Evolutionary conservation across 2,888 invertebrate genomes (phyloP), one percentile per base, ranked within the genome.

Genomic region (Trachelus troglodyta): DNA sequence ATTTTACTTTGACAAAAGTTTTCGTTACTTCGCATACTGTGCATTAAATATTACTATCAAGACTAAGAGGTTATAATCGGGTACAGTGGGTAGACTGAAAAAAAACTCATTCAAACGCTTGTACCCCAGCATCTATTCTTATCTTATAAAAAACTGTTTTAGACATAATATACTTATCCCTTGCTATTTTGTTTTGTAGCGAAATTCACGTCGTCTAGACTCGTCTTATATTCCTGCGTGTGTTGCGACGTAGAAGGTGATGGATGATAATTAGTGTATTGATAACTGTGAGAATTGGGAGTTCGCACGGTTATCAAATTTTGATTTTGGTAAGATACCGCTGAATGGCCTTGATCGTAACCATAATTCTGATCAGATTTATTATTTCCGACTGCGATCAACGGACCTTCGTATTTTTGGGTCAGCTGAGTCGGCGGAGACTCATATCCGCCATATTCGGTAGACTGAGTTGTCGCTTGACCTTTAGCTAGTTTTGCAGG

Each of bases 381-480:
- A 11, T 82, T 81, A 3, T 80, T 86, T 4, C 40, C 81, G 9
- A 30, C 71, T 56, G 82, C 82, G 30, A 75, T 73, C 35, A 79
- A 35, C 4, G 79, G 56, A 9, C 34, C 35, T 0, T 85, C 85
- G 56, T 85, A 87, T 75, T 79, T 84, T 15, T 86, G 85, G 4
- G 76, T 34, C 0, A 77, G 76, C 1, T 80, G 81, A 1, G 77
- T 74, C 3, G 82, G 75, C 0, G 82, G 73, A 0, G 83, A 79
- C 31, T 88, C 90, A 69, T 89, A 90, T 68, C 82, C 86, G 0
- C 79, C 83, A 79, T 90, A 90, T 23, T 88, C 88, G 34, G 80
- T 79, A 0, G 85, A 75, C 30, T 86, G 85, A 12, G 81, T 81
- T 0, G 81, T 37, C 11, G 75, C 34, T 0, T 83, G 83, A 33